phyloP scores from a whole-genome alignment of 1,140 invertebrate species.

The Cherax destructor region DNA sequence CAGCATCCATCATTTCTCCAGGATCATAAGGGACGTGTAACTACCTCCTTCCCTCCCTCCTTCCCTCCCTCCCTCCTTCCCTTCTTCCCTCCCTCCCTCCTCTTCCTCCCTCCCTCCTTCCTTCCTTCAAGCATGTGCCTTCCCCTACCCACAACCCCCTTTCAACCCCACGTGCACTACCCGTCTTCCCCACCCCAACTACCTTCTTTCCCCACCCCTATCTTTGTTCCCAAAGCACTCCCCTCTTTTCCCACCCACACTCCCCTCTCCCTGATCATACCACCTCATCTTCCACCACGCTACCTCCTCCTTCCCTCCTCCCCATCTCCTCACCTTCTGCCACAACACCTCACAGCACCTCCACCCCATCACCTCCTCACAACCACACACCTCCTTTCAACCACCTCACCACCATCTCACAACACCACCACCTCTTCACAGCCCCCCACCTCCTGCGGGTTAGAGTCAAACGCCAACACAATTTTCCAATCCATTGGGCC shows the following conservation, averaged over 20 bases:
- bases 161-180: too few species aligned
- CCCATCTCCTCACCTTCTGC: not conserved
- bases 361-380: not conserved
- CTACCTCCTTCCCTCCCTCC: too few species aligned
- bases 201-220: not conserved
- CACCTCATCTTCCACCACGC: not conserved
- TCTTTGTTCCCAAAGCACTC: not conserved
- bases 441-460: not conserved
- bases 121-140: not conserved
- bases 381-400: not conserved
- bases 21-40: not conserved
- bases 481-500: constrained; percentile 47
- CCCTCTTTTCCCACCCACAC: not conserved
- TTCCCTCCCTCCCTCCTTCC: not conserved
- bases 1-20: not conserved
- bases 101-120: not conserved
- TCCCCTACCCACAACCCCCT: not conserved
- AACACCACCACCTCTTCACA: not conserved
- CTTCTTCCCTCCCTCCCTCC: too few species aligned
- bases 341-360: not conserved
- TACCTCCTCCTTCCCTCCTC: not conserved
- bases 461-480: constrained; percentile 32
- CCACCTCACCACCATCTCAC: not conserved
- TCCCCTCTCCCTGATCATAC: not conserved
- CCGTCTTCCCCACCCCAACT: not conserved